A percentile compares a stretch with the other conserved stretches of the same genome.
Conservation (phyloP, 53 echinoderm and acorn worm genomes). For the Pentamera pediparva region DNA sequence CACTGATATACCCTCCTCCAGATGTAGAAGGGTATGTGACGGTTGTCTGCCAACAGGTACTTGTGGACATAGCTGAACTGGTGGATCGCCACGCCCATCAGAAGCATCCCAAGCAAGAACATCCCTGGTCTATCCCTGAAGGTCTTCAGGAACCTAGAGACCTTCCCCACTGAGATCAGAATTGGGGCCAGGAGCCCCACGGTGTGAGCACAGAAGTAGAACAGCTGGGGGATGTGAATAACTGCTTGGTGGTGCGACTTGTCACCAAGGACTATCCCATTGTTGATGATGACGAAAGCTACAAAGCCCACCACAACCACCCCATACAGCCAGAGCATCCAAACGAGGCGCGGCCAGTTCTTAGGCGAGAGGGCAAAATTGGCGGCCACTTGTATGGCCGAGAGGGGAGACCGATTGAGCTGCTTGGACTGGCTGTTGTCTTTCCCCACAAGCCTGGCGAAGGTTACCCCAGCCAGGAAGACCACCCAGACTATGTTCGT, state of each 20-base stretch:
- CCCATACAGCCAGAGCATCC: conserved; percentile 62
- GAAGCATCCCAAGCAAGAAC: conserved; percentile 25
- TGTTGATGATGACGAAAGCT: conserved; percentile 64
- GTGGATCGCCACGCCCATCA: conserved; percentile 50
- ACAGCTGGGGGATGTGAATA: conserved; percentile 74
- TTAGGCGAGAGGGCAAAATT: conserved; percentile 42
- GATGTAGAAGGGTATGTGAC: conserved; percentile 86
- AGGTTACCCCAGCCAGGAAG: conserved; percentile 71
- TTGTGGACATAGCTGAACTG: conserved; percentile 76
- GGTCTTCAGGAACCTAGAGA: conserved; percentile 37
- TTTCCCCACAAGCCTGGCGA: conserved; percentile 28
- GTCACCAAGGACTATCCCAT: conserved; percentile 89
- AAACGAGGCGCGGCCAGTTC: conserved; percentile 50
- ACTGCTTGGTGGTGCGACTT: conserved; percentile 71
- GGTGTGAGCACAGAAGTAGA: conserved; percentile 77
- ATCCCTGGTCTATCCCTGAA: conserved; percentile 35
- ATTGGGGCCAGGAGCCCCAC: conserved; percentile 61
- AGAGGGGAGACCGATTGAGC: conserved; percentile 20
- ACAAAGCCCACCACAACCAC: conserved; percentile 47
- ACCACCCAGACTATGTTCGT: conserved; percentile 98
- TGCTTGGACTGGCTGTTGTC: conserved; percentile 47
- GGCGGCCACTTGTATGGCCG: conserved; percentile 32
- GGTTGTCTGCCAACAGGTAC: conserved; percentile 88
- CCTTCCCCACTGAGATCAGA: conserved; percentile 42
- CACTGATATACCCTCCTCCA: conserved; percentile 80